Evolutionary conservation across 2,797 vertebrate genomes (phyloP), one percentile per base, ranked within the genome.

Genomic region (Mormyrus proboscirostris): DNA sequence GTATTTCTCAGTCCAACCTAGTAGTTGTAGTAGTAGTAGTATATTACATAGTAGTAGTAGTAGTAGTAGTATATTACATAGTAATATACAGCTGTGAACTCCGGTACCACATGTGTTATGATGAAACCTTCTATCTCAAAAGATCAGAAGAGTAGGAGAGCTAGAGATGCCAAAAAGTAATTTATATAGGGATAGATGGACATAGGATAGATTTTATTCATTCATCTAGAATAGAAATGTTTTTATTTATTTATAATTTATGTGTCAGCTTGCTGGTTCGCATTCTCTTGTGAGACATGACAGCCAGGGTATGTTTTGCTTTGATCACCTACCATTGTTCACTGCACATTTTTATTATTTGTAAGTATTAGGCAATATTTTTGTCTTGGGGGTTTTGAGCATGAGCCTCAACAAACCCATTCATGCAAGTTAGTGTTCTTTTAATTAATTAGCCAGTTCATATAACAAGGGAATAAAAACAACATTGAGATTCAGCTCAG

Each of bases 381-480:
- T 57, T 86, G 53, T 25, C 85, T 55, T 55, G 16, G 4, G 33
- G 51, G 7, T 19, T 53, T 25, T 57, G 29, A 33, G 22, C 12
- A 33, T 41, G 6, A 57, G 14, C 50, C 29, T 9, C 9, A 9
- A 87, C 33, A 87, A 57, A n/a, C 16, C 10, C 33, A 8, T 86
- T n/a, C 16, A 51, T 4, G 16, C 12, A 53, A 16, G 50, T 57
- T 51, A 51, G n/a, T 51, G 47, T 29, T 49, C 4, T 51, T 85
- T 86, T 86, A 69, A 86, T 89, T 69, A 65, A 89, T 89, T 85
- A 29, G n/a, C 84, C 82, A 65, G 59, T 85, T 4, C 79, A 65
- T 83, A 50, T 14, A 47, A 38, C 33, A 65, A n/a, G 33, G 82
- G 53, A 9, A 29, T 51, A 51, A 49, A 38, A 86, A 7, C 25